Conservation (phyloP, 2,113 vertebrate species). For the Pluvianellus socialis region DNA sequence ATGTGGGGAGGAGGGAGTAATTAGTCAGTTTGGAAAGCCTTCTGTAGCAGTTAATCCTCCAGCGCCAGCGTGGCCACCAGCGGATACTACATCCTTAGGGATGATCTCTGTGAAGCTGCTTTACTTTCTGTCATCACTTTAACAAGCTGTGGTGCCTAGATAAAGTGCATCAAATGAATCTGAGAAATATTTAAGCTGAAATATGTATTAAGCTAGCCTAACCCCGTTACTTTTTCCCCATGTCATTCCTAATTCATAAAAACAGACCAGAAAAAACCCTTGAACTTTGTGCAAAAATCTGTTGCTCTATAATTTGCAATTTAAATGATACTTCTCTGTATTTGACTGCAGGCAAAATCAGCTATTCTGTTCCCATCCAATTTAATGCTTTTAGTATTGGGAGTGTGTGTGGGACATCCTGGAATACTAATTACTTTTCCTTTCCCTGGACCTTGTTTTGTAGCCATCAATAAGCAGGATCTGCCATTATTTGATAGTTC, state of each 20-base stretch:
- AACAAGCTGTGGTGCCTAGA: not conserved
- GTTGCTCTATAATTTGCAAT: constrained; percentile 62
- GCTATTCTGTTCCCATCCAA: constrained; percentile 36
- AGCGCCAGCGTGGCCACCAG: not conserved
- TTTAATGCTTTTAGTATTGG: constrained; percentile 48
- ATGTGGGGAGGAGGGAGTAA: not conserved
- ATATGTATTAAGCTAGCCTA: not conserved
- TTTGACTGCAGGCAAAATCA: constrained; percentile 54
- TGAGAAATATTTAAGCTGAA: constrained; percentile 20
- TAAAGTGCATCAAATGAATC: not conserved
- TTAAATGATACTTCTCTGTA: constrained; percentile 26
- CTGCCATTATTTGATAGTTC: not conserved
- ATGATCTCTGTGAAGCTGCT: not conserved
- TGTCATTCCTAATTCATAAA: constrained; percentile 50
- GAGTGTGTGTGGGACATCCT: not conserved
- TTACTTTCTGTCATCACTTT: constrained; percentile 4
- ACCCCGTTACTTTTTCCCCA: not conserved
- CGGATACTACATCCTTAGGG: not conserved
- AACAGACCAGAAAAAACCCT: constrained; percentile 18
- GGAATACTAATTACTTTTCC: constrained; percentile 17
- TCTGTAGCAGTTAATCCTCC: not conserved
- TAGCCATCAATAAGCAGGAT: not conserved
- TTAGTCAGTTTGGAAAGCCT: constrained; percentile 12
- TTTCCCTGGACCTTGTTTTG: not conserved
- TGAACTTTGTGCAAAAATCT: constrained; percentile 59